A percentile compares a stretch with the other conserved stretches of the same genome.
These are phyloP conservation scores for Chaitophorus viminalis DNA, from an alignment of 2,888 invertebrate species.

Conservation along the genomic window DNA sequence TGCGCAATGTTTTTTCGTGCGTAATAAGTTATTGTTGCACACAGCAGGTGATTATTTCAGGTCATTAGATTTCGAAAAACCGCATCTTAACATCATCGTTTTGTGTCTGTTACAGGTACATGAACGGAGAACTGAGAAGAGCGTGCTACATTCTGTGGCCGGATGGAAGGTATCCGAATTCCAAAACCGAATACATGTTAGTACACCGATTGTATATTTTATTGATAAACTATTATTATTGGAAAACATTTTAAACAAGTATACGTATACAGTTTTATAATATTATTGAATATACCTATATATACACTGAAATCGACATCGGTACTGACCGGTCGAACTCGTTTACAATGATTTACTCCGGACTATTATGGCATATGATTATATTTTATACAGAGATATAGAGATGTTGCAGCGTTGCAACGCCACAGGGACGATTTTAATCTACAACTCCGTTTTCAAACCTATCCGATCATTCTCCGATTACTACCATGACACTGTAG, in stretches of 20 bases:
- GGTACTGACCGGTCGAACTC: neutral
- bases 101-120: conserved; percentile 63
- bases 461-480: neutral
- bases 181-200: conserved; percentile 74
- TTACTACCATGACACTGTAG: too few species aligned
- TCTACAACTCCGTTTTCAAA: neutral
- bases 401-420: neutral
- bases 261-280: neutral
- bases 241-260: neutral
- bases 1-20: too few species aligned
- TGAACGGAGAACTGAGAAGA: conserved; percentile 69
- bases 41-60: too few species aligned
- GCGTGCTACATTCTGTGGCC: conserved; percentile 75
- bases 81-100: too few species aligned
- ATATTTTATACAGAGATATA: neutral
- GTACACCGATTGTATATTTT: conserved; percentile 65
- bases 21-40: too few species aligned
- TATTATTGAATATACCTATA: neutral
- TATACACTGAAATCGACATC: too few species aligned
- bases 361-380: too few species aligned
- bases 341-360: neutral
- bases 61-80: too few species aligned
- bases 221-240: too few species aligned
- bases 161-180: conserved; percentile 73
- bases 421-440: neutral